Conservation (phyloP, 2,797 vertebrate genomes). For the Darevskia mixta region DNA sequence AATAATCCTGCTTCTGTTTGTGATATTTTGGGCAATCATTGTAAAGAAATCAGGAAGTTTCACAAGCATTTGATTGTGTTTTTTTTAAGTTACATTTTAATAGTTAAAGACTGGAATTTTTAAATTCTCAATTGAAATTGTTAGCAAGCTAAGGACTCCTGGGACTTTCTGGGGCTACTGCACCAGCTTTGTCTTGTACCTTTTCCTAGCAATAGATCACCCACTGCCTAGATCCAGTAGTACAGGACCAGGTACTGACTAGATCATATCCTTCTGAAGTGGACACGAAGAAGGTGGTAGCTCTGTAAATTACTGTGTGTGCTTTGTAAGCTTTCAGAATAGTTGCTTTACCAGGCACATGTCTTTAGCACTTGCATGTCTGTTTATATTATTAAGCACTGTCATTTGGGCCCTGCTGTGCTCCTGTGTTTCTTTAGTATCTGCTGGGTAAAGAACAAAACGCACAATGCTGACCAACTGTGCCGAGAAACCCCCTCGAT, state of each 20-base stretch:
- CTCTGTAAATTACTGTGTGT: not conserved
- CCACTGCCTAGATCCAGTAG: not conserved
- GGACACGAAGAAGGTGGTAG: not conserved
- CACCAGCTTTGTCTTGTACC: not conserved
- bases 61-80: not conserved
- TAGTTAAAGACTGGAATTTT: not conserved
- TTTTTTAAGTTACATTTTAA: not conserved
- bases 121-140: not conserved
- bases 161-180: not conserved
- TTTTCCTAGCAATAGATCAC: not conserved
- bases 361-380: constrained; percentile 8
- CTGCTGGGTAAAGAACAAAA: constrained; percentile 37
- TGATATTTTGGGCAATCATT: not conserved
- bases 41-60: not conserved
- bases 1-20: not conserved
- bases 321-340: not conserved
- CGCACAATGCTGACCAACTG: constrained; percentile 27
- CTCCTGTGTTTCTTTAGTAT: constrained; percentile 12
- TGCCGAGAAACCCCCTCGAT: constrained; percentile 41
- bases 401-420: constrained; percentile 31
- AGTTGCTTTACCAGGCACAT: not conserved
- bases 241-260: not conserved
- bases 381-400: constrained; percentile 37
- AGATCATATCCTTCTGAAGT: not conserved
- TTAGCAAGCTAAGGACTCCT: not conserved